Evolutionary conservation across 1,140 invertebrate genomes (phyloP), one percentile per base, ranked within the genome.

Genomic region (Oryzaephilus surinamensis): DNA sequence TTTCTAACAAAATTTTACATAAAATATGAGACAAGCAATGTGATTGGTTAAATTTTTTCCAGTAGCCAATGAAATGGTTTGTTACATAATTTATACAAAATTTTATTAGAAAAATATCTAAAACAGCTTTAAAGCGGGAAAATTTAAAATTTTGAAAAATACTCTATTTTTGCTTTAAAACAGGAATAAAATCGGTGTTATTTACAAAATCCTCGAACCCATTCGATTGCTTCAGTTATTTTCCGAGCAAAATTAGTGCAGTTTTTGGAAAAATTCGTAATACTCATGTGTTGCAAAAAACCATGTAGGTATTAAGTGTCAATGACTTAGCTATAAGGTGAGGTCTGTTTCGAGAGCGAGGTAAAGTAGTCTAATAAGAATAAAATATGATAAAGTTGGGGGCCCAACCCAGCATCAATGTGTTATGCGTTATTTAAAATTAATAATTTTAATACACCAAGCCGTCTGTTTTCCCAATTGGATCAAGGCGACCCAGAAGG

Each of bases 301-400:
- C 23, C 28, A 27, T 12, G 28, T 36, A 27, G 33, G 28, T 21
- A 36, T 26, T 26, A 26, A 26, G 33, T 36, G 33, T 36, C 33
- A 36, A 36, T 36, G 33, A 36, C 33, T 36, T 14, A 26, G 23
- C 28, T 36, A 27, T 21, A 36, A 26, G 33, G 26, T 21, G 26
- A 26, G 33, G 33, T 26, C 33, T 36, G 28, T 27, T 36, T 36
- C 28, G 33, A 36, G 33, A 36, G 33, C 33, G 33, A 36, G 33
- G 33, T 36, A n/a, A n/a, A n/a, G n/a, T n/a, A n/a, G n/a, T n/a
- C n/a, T n/a, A n/a, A n/a, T n/a, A n/a, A n/a, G n/a, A n/a, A n/a
- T n/a, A n/a, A n/a, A n/a, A n/a, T n/a, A n/a, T 36, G 33, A 36
- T 27, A 36, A 16, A 21, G 13, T 17, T 26, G 28, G 27, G 33